phyloP scores from a whole-genome alignment of 2,113 vertebrate genomes.

The Falcunculus frontatus region DNA sequence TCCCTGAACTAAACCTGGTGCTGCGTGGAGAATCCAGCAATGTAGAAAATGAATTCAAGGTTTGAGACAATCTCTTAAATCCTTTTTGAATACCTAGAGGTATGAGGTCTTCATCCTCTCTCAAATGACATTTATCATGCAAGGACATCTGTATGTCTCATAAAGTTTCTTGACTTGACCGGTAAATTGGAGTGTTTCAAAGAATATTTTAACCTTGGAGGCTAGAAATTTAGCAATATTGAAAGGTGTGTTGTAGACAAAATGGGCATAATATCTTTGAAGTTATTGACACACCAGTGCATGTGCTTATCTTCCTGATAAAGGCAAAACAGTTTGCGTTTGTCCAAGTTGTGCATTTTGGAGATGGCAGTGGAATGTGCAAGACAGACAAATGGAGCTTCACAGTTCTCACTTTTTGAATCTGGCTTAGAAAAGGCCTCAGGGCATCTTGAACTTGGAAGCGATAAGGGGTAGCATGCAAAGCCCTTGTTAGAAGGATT shows the following conservation, averaged over 20 bases:
- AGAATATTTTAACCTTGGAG: background rate
- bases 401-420: background rate
- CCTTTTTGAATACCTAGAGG: background rate
- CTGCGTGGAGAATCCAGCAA: background rate
- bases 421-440: background rate
- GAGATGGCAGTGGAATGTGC: background rate
- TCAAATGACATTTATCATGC: background rate
- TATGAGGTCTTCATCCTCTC: background rate
- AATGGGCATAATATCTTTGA: background rate
- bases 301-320: background rate
- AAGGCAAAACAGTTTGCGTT: background rate
- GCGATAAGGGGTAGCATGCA: background rate
- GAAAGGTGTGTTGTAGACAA: background rate
- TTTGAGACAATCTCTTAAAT: constrained; percentile 33
- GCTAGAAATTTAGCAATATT: background rate
- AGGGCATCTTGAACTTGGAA: background rate
- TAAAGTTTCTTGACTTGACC: background rate
- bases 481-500: background rate
- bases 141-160: background rate
- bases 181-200: background rate
- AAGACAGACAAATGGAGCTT: background rate
- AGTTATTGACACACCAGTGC: background rate
- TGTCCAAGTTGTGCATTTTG: background rate
- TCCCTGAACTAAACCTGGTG: background rate
- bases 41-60: constrained; percentile 6